Conservation (phyloP, 2,888 invertebrate genomes). For the Beris chalybata region DNA sequence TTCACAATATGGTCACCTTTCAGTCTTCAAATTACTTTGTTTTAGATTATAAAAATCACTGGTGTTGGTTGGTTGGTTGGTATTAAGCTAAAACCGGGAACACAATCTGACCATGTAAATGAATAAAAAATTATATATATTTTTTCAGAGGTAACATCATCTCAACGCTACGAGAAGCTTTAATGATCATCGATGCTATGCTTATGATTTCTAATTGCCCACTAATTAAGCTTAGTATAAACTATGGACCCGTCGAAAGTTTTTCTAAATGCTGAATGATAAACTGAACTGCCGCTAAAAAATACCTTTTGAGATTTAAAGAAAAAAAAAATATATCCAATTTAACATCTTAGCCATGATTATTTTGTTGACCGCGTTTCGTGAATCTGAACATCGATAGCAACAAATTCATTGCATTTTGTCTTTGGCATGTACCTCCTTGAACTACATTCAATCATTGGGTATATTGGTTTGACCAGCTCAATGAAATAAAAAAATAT, state of each 20-base stretch:
- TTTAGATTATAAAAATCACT: too few relatives aligned
- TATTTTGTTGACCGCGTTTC: too few relatives aligned
- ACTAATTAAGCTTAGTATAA: conserved; percentile 31
- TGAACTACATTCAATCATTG: too few relatives aligned
- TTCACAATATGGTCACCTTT: too few relatives aligned
- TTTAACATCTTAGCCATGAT: background rate
- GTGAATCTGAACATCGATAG: too few relatives aligned
- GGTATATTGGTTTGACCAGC: too few relatives aligned
- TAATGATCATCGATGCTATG: conserved; percentile 48
- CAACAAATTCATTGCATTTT: too few relatives aligned
- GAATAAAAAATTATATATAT: conserved; percentile 48
- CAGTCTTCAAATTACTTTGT: too few relatives aligned
- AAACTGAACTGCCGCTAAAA: conserved; percentile 7
- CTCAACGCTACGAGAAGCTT: conserved; percentile 91
- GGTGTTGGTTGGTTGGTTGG: background rate
- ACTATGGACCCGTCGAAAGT: conserved; percentile 10
- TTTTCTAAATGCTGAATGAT: background rate
- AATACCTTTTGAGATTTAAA: conserved; percentile 16
- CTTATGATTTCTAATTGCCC: conserved; percentile 34
- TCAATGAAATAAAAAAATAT: too few relatives aligned
- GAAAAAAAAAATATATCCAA: background rate
- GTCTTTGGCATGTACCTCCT: too few relatives aligned
- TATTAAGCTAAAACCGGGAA: background rate
- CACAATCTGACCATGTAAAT: conserved; percentile 4
- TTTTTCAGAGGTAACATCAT: conserved; percentile 88